Evolutionary conservation across 2,888 invertebrate genomes (phyloP), one percentile per base, ranked within the genome.

Genomic region (Ditula angustiorana): DNA sequence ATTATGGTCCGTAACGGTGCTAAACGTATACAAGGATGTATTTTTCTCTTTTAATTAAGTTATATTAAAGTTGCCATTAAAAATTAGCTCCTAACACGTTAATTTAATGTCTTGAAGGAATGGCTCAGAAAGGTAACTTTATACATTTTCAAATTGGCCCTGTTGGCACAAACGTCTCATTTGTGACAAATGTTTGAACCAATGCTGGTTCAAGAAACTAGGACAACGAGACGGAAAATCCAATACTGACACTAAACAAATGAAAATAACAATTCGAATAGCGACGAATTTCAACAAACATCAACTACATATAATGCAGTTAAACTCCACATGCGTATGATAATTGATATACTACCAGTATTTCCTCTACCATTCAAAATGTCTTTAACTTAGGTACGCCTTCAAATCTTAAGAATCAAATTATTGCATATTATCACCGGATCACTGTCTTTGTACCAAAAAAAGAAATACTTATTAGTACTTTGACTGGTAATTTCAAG

Each of bases 371-470:
- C 24, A 13, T 49, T 13, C 13, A 49, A 49, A 49, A 24, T 26
- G 8, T n/a, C 16, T 28, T 13, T 13, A 50, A 28, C 26, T 50
- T 8, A 1, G 8, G 41, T 19, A 28, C 49, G 19, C 19, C 30
- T 50, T 46, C 5, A 11, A 30, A 10, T 19, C 19, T 30, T 30
- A 41, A 26, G 26, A 8, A 35, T 37, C 41, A n/a, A 21, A 60
- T 49, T 56, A 49, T 58, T 44, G 57, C 56, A 57, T 50, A 47
- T 21, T 57, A 66, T 46, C 57, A 61, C 66, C 46, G 8, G 10
- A 60, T 60, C 55, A 55, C 56, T 59, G 64, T 41, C 16, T 58
- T 50, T 67, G 35, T 57, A 66, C 61, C 52, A 30, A 57, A 33
- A 30, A 49, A 56, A 37, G 41, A 24, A 23, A 60, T 26, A 55